A percentile compares a stretch with the other conserved stretches of the same genome.
These are phyloP conservation scores for Nycteola revayana DNA, from an alignment of 2,888 invertebrate genomes.

Conservation along the genomic window DNA sequence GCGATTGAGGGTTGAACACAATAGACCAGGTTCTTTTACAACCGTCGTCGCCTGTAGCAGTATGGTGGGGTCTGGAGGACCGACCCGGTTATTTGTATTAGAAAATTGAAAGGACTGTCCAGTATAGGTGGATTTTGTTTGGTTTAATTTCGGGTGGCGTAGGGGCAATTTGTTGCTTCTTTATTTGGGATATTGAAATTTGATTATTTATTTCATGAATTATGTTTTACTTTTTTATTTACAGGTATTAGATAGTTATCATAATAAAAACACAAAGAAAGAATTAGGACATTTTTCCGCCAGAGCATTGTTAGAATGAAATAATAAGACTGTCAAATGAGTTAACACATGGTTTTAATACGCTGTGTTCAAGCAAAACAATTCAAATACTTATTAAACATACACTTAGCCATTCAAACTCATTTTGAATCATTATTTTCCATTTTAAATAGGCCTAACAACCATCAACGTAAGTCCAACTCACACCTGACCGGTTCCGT, in stretches of 20 bases:
- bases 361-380: too few species aligned
- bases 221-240: too few species aligned
- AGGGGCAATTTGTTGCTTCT: too few species aligned
- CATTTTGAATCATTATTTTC: conserved; percentile 7
- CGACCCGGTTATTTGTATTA: conserved; percentile 74
- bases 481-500: conserved; percentile 43
- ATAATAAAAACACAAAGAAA: too few species aligned
- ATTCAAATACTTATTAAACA: too few species aligned
- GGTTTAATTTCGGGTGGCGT: neutral
- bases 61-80: conserved; percentile 52
- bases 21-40: conserved; percentile 62
- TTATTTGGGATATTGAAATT: too few species aligned
- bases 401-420: neutral
- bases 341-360: too few species aligned
- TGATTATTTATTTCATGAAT: too few species aligned
- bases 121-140: conserved; percentile 19
- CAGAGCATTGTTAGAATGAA: too few species aligned
- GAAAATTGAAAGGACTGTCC: conserved; percentile 76
- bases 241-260: too few species aligned
- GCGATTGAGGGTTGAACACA: conserved; percentile 75
- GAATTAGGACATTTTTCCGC: too few species aligned
- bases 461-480: conserved; percentile 31
- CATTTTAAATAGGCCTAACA: conserved; percentile 25
- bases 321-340: too few species aligned
- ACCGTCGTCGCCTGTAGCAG: conserved; percentile 64